Conservation (phyloP, 2,888 invertebrate genomes). For the Habroteleia sp. region DNA sequence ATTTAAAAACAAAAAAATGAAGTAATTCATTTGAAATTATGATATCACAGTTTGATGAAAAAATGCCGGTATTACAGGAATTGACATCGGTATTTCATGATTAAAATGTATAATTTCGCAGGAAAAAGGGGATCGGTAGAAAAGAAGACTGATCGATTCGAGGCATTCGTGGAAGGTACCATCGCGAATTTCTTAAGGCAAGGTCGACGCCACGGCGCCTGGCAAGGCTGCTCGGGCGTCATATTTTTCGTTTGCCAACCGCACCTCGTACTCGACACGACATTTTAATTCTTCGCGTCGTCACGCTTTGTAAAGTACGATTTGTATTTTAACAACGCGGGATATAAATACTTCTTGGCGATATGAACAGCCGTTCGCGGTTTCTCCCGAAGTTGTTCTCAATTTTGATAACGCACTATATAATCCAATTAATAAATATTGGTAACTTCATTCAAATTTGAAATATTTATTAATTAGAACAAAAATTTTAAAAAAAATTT, state of each 20-base stretch:
- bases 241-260: slow-evolving; percentile 65
- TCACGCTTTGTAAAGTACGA: slow-evolving; percentile 40
- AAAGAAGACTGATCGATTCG: slow-evolving; percentile 39
- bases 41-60: not conserved
- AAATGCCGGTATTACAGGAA: slow-evolving; percentile 7
- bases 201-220: slow-evolving; percentile 79
- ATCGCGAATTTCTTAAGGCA: slow-evolving; percentile 69
- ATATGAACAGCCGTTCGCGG: too few relatives aligned
- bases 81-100: slow-evolving; percentile 19
- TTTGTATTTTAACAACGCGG: slow-evolving; percentile 19
- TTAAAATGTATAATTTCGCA: slow-evolving; percentile 17
- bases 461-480: too few relatives aligned
- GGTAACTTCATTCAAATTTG: too few relatives aligned
- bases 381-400: too few relatives aligned
- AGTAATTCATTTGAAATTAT: not conserved
- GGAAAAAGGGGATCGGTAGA: not conserved
- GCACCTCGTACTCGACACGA: slow-evolving; percentile 50
- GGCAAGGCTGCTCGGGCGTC: slow-evolving; percentile 72
- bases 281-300: slow-evolving; percentile 57
- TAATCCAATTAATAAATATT: too few relatives aligned
- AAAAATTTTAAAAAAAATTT: too few relatives aligned
- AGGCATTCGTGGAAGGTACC: slow-evolving; percentile 66
- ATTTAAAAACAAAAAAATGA: not conserved
- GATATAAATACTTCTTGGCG: not conserved
- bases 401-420: too few relatives aligned